Percentiles rank a stretch among this genome's conserved stretches.
Conservation (phyloP, 2,888 invertebrate genomes). For the Schizaphis graminum region DNA sequence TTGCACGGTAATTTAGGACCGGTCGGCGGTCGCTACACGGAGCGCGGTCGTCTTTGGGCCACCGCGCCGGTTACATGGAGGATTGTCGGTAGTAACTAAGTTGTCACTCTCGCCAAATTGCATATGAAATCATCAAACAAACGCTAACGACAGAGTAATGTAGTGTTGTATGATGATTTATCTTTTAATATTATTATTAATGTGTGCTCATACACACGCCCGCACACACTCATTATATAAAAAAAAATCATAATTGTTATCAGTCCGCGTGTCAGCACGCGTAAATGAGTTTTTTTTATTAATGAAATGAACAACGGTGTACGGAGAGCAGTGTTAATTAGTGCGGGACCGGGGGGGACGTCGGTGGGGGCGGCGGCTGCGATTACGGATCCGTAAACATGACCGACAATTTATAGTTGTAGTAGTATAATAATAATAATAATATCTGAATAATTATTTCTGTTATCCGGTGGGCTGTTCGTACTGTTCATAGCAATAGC, state of each 20-base stretch:
- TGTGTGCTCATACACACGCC: not conserved
- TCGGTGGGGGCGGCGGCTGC: conserved; percentile 4
- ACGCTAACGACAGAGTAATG: not conserved
- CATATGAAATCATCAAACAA: not conserved
- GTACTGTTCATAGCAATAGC: not conserved
- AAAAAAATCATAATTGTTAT: not conserved
- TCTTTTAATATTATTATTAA: not conserved
- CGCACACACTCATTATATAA: not conserved
- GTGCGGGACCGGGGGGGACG: conserved; percentile 12
- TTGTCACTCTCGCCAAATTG: not conserved
- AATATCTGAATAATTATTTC: conserved; percentile 20
- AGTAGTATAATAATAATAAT: conserved; percentile 14
- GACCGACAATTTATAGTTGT: not conserved
- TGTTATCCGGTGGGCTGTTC: conserved; percentile 28
- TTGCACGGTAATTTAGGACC: conserved; percentile 64
- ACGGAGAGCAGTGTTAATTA: conserved; percentile 51
- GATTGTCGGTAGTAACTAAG: not conserved
- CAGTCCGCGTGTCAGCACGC: conserved; percentile 26
- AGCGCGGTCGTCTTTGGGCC: not conserved
- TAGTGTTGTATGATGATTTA: not conserved
- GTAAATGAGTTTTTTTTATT: conserved; percentile 55
- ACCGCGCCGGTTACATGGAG: not conserved
- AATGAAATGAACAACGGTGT: conserved; percentile 41
- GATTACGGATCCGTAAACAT: not conserved
- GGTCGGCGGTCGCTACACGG: conserved; percentile 7